These are phyloP conservation scores for Silvanus unidentatus DNA, from an alignment of 2,888 invertebrate species.

Conservation along the genomic window DNA sequence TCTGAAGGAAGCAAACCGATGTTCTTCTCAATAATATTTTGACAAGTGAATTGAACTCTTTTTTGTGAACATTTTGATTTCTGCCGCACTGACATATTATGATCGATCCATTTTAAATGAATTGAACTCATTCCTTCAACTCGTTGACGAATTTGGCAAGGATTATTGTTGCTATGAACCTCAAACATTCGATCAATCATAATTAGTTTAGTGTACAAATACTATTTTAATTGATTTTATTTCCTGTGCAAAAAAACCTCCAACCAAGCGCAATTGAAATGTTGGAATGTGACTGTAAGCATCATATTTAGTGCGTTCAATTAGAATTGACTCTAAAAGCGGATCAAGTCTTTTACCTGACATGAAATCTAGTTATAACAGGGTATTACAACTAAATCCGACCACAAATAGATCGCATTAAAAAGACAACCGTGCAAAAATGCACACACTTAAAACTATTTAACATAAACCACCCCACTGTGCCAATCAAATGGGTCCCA, in stretches of 20 bases:
- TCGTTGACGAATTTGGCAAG: conserved; percentile 5
- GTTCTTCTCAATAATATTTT: too few relatives aligned
- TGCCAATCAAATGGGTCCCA: conserved; percentile 23
- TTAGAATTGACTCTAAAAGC: neutral
- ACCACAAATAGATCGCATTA: conserved; percentile 37
- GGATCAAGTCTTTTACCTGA: conserved; percentile 1
- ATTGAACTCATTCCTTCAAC: neutral
- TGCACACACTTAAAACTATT: conserved; percentile 24
- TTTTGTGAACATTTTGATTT: neutral
- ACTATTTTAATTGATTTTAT: too few relatives aligned
- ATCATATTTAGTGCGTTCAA: too few relatives aligned
- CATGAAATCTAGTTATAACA: neutral
- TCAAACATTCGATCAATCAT: conserved; percentile 8
- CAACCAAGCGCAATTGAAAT: too few relatives aligned
- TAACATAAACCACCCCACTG: conserved; percentile 31
- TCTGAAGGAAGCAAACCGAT: too few relatives aligned
- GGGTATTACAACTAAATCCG: conserved; percentile 32
- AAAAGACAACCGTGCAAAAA: conserved; percentile 45
- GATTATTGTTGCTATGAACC: neutral
- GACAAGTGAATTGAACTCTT: too few relatives aligned
- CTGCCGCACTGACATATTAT: conserved; percentile 8
- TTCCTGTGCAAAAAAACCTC: too few relatives aligned
- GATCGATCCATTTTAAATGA: conserved; percentile 7
- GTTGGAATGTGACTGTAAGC: too few relatives aligned
- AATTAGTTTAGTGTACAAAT: conserved; percentile 5